Percentiles rank a stretch among this genome's conserved stretches.
Evolutionary conservation across 2,113 vertebrate species (phyloP).

Genomic region (Lamprotornis superbus): DNA sequence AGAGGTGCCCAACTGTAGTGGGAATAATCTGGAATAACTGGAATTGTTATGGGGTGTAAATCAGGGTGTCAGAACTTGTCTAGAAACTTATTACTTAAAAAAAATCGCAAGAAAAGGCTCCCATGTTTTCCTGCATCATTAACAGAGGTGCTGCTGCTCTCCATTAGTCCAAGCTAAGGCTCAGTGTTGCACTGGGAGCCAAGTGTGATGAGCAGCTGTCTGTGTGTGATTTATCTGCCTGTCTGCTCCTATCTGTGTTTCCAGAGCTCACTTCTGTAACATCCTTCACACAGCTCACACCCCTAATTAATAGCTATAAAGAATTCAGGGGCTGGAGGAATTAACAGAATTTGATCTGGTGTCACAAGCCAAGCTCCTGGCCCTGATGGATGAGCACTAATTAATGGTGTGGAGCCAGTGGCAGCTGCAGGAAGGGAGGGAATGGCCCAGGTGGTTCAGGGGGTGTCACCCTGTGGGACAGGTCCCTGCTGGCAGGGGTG

Average conservation of each 20-base stretch:
- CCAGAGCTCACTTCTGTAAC: not conserved
- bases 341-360: not conserved
- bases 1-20: not conserved
- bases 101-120: not conserved
- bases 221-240: not conserved
- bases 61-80: not conserved
- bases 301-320: not conserved
- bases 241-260: not conserved
- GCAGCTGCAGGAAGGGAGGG: not conserved
- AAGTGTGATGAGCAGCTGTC: not conserved
- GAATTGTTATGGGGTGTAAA: not conserved
- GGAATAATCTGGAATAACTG: not conserved
- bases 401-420: not conserved
- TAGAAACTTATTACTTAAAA: not conserved
- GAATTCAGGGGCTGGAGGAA: not conserved
- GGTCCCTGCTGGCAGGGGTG: not conserved
- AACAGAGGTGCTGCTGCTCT: not conserved
- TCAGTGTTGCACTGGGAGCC: not conserved
- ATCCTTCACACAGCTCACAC: not conserved
- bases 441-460: fast-evolving
- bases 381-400: not conserved
- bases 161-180: not conserved
- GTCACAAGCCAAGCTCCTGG: not conserved
- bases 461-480: fast-evolving
- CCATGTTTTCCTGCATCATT: not conserved